These are phyloP conservation scores for Euschistus heros DNA, from an alignment of 1,140 invertebrate genomes.

Conservation along the genomic window DNA sequence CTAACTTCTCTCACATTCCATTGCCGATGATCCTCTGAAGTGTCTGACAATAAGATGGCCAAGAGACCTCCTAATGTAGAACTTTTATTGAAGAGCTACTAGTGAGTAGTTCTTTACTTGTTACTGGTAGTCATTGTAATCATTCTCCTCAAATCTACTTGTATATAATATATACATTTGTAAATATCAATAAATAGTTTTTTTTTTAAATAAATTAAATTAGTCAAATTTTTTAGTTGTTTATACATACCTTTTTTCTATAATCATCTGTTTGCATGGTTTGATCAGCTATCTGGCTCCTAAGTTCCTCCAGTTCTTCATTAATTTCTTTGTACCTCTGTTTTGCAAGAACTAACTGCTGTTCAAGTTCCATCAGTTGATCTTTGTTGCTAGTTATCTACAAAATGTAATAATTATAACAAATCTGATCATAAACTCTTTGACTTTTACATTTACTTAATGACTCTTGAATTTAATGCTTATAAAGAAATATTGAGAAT, in stretches of 20 bases:
- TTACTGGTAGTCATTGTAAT: no score
- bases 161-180: no score
- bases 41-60: no score
- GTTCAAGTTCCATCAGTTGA: conserved; percentile 50
- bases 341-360: conserved; percentile 47
- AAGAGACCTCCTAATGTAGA: no score
- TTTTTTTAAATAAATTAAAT: no score
- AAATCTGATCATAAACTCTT: conserved; percentile 9
- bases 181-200: no score
- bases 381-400: conserved; percentile 43
- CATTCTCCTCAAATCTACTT: no score
- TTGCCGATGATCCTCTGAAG: no score
- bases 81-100: no score
- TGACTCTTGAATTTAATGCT: neutral
- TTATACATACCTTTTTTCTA: conserved; percentile 49
- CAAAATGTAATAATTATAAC: neutral
- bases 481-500: neutral
- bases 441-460: neutral
- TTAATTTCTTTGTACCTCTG: conserved; percentile 51
- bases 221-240: no score
- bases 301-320: conserved; percentile 55
- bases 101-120: no score
- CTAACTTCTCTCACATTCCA: no score
- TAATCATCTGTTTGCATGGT: conserved; percentile 59
- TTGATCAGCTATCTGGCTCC: conserved; percentile 55